Conservation (phyloP, 2,888 invertebrate genomes). For the Beris morrisii region DNA sequence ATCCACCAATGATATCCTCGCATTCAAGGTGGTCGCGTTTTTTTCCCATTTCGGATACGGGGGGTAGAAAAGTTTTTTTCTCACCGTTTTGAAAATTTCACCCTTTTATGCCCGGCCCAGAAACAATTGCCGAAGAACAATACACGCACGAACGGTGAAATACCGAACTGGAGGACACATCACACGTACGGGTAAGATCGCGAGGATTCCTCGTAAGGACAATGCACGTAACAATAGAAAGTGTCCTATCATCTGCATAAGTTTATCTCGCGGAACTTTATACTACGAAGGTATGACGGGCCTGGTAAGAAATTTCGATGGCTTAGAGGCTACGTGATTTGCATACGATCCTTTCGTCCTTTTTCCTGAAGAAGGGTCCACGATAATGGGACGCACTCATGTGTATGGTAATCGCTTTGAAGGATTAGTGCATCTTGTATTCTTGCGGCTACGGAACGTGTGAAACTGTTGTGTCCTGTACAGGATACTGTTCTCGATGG, state of each 20-base stretch:
- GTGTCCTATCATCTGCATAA: slow-evolving; percentile 30
- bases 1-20: slow-evolving; percentile 18
- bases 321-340: slow-evolving; percentile 17
- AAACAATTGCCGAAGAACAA: slow-evolving; percentile 29
- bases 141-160: slow-evolving; percentile 18
- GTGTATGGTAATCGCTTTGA: slow-evolving; percentile 16
- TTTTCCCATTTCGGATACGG: slow-evolving; percentile 7
- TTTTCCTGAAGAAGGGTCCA: not conserved
- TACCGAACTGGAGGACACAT: slow-evolving; percentile 7
- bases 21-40: slow-evolving; percentile 23
- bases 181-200: slow-evolving; percentile 1
- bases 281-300: not conserved
- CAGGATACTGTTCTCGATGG: too few relatives aligned
- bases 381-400: slow-evolving; percentile 1
- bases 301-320: not conserved
- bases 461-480: slow-evolving; percentile 5
- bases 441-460: slow-evolving; percentile 31
- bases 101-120: slow-evolving; percentile 17
- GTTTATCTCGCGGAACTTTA: slow-evolving; percentile 22
- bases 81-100: slow-evolving; percentile 28
- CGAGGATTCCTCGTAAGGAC: slow-evolving; percentile 26
- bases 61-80: slow-evolving; percentile 26
- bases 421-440: slow-evolving; percentile 3
- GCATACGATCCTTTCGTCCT: slow-evolving; percentile 21
- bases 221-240: slow-evolving; percentile 27